phyloP scores from a whole-genome alignment of 2,113 vertebrate genomes.

The Upupa epops region DNA sequence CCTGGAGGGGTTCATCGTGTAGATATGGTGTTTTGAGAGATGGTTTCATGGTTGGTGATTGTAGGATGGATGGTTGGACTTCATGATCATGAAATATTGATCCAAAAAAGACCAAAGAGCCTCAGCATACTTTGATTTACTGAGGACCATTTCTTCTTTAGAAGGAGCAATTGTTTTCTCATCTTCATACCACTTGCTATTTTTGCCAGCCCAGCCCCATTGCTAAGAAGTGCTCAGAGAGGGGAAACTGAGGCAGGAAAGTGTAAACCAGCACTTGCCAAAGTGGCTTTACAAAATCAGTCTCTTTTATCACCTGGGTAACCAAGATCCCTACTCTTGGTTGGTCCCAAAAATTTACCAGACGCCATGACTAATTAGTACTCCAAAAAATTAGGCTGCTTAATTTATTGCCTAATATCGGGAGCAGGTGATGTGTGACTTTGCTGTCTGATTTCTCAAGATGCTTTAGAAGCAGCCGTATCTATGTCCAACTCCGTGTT shows the following conservation, averaged over 20 bases:
- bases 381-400: background rate
- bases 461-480: background rate
- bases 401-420: background rate
- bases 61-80: no score
- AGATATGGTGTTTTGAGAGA: no score
- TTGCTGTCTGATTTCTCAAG: background rate
- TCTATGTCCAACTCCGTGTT: background rate
- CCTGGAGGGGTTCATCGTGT: no score
- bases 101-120: background rate
- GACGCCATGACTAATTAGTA: rapidly evolving
- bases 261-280: background rate
- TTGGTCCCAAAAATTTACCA: background rate
- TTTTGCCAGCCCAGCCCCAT: background rate
- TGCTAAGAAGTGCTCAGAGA: background rate
- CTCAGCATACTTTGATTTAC: background rate
- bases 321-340: background rate
- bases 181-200: background rate
- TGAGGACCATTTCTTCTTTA: background rate
- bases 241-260: background rate
- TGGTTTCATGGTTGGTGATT: no score
- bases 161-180: background rate
- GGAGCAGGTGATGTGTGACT: background rate
- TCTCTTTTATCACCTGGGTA: background rate
- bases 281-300: background rate
- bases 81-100: background rate